Base-by-base conservation (phyloP, 2,888 invertebrate genomes). In the Ptychoptera contaminata region DNA sequence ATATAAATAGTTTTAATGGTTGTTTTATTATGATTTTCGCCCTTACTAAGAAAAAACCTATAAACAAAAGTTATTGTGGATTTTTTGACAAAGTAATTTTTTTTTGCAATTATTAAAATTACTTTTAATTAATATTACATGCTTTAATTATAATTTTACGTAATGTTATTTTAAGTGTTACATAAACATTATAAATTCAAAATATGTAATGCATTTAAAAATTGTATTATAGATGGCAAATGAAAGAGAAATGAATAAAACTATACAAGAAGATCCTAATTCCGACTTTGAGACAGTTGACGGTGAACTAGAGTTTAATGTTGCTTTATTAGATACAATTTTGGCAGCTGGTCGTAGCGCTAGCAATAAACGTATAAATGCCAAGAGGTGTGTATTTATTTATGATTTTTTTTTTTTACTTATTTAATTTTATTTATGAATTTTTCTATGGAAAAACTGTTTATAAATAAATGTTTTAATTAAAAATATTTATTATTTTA, bases 271-370 rank as follows among this genome's bases (percentile, higher is more conserved):
- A 5, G 71, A 73, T 39, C 68, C 69, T 1, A 76, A 79, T 36
- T 62, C 74, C 32, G 78, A 79, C 48, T 70, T 71, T 49, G 74
- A 81, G 51, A 56, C 58, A 31, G 58, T 32, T 8, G 23, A 23
- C 3, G 23, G 23, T 23, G 42, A 42, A 23, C 71, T 74, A 37
- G 73, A 72, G 0, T 74, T 77, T 52, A 69, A 73, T 3, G 71
- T 75, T 50, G 74, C 74, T 8, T 61, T 82, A 42, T 66, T 82
- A 47, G 78, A 77, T 49, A 74, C 77, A 1, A 74, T 81, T 55
- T 61, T 81, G 51, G 68, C 67, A 11, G 71, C 69, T 6, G 68
- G 72, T 15, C 58, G 63, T 48, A 71, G 69, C 34, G 68, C 71
- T 38, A 61, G 65, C 39, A 68, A 67, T 55, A 73, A 74, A 50